Percentiles rank a stretch among this genome's conserved stretches.
These are phyloP conservation scores for Scrobipalpa atriplicella DNA, from an alignment of 2,888 invertebrate genomes.

Conservation along the genomic window DNA sequence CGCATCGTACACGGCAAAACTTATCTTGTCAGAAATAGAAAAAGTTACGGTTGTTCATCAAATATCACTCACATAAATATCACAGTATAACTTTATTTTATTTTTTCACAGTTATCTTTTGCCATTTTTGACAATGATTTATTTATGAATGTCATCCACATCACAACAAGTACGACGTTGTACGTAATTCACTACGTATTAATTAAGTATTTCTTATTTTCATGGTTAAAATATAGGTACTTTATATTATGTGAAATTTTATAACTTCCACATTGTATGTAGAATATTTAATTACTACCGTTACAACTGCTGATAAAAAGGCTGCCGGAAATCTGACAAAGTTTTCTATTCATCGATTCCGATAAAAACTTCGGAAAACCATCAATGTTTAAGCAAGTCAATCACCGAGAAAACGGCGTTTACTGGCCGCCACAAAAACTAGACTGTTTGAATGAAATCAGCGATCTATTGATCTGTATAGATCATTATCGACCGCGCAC, in stretches of 20 bases:
- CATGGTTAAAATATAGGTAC: not conserved
- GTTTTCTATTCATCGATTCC: conserved; percentile 3
- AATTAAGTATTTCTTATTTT: not conserved
- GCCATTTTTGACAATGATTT: too few species aligned
- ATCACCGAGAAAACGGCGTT: conserved; percentile 32
- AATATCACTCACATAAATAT: too few species aligned
- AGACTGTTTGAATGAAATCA: conserved; percentile 41
- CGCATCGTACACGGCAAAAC: too few species aligned
- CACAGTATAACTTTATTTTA: too few species aligned
- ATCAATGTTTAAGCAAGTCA: conserved; percentile 32
- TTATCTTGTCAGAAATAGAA: too few species aligned
- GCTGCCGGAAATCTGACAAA: conserved; percentile 11
- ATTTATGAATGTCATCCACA: too few species aligned
- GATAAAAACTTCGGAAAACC: conserved; percentile 32
- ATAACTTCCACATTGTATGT: not conserved
- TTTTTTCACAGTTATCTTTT: too few species aligned
- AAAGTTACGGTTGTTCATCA: too few species aligned
- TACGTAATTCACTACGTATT: too few species aligned
- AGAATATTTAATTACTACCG: not conserved
- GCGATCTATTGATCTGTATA: conserved; percentile 47
- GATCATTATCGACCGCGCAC: conserved; percentile 61
- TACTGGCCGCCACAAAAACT: conserved; percentile 30
- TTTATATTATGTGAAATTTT: not conserved
- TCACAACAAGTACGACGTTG: too few species aligned
- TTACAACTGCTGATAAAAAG: not conserved